A percentile compares a stretch with the other conserved stretches of the same genome.
These are phyloP conservation scores for Plusia festucae DNA, from an alignment of 2,888 invertebrate species.

Conservation along the genomic window DNA sequence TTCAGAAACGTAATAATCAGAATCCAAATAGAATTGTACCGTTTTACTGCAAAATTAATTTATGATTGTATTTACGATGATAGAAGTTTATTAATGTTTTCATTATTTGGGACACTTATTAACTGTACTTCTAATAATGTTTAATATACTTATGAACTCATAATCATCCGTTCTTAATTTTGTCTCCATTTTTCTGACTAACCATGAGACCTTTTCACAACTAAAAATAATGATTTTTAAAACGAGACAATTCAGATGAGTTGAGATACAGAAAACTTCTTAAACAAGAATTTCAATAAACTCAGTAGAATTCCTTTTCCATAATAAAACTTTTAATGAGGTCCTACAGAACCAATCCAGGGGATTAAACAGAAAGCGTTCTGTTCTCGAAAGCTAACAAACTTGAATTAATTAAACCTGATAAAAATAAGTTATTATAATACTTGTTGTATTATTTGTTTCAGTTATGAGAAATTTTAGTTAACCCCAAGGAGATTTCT, in stretches of 20 bases:
- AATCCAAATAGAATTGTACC: not conserved
- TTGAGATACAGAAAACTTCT: not conserved
- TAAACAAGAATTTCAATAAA: not conserved
- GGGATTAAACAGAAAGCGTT: not conserved
- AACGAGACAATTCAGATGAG: not conserved
- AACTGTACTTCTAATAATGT: not conserved
- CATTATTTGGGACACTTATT: not conserved
- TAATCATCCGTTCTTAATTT: too few relatives aligned
- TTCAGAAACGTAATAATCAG: not conserved
- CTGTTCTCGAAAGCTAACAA: too few relatives aligned
- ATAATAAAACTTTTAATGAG: not conserved
- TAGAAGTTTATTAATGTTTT: not conserved
- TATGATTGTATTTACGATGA: not conserved
- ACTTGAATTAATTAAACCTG: too few relatives aligned
- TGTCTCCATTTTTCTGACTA: too few relatives aligned
- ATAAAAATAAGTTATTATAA: too few relatives aligned
- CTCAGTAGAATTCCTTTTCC: not conserved
- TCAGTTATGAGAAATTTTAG: too few relatives aligned
- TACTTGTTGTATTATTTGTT: too few relatives aligned
- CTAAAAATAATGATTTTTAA: not conserved
- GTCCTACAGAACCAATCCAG: not conserved
- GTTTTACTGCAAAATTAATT: slow-evolving; percentile 9
- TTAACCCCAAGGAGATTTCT: not conserved
- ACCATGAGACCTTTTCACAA: too few relatives aligned
- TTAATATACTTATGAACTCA: not conserved